Percentiles rank a stretch among this genome's conserved stretches.
These are phyloP conservation scores for Philopotamus ludificatus DNA, from an alignment of 1,140 invertebrate species.

Conservation along the genomic window DNA sequence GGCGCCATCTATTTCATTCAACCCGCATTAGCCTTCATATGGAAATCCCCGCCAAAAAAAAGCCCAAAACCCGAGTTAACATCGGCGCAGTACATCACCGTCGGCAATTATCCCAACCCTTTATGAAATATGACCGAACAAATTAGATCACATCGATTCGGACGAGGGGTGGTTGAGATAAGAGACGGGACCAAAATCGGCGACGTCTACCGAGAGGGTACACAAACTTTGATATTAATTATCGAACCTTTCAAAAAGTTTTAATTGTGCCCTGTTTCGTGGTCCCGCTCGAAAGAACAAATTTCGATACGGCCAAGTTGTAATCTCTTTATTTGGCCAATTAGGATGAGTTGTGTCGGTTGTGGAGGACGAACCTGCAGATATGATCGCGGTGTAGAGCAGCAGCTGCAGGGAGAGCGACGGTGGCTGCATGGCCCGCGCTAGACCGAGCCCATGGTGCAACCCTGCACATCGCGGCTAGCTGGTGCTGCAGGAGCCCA, in stretches of 20 bases:
- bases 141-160: constrained; percentile 21
- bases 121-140: constrained; percentile 19
- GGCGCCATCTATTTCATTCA: neutral
- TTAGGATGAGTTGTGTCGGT: neutral
- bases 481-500: constrained; percentile 9
- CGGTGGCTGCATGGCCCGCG: constrained; percentile 34
- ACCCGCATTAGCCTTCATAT: neutral
- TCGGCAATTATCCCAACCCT: neutral
- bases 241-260: neutral
- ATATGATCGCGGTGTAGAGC: constrained; percentile 36
- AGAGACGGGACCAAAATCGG: neutral
- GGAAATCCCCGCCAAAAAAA: neutral
- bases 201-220: constrained; percentile 1
- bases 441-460: constrained; percentile 36
- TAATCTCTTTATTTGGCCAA: neutral
- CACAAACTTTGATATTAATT: constrained; percentile 12
- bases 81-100: neutral
- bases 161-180: constrained; percentile 6
- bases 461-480: constrained; percentile 30
- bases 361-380: constrained; percentile 30
- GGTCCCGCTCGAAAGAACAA: neutral
- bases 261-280: constrained; percentile 7
- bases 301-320: neutral
- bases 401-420: constrained; percentile 34
- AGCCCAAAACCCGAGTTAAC: neutral